Evolutionary conservation across 2,888 invertebrate genomes (phyloP).

Genomic region (Laspeyria flexula): DNA sequence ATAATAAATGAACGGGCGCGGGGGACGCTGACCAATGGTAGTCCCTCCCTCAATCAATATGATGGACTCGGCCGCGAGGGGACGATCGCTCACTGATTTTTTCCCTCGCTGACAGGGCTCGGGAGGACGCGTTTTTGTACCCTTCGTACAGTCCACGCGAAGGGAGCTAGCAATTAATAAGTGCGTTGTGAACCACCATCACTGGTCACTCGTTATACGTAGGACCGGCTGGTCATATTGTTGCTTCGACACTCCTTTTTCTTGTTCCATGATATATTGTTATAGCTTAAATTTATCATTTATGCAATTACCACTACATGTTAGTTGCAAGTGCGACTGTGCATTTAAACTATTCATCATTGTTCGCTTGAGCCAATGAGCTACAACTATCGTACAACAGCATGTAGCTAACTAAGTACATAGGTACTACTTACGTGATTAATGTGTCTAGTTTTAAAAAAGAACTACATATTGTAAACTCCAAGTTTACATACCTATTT

Average conservation of each 20-base stretch:
- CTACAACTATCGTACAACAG: too few species aligned
- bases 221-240: slow-evolving; percentile 33
- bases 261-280: slow-evolving; percentile 62
- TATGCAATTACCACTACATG: slow-evolving; percentile 5
- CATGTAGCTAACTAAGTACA: too few species aligned
- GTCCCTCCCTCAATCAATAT: slow-evolving; percentile 87
- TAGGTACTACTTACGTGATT: too few species aligned
- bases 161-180: slow-evolving; percentile 84
- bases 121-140: slow-evolving; percentile 84
- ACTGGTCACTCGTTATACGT: slow-evolving; percentile 32
- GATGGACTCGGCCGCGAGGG: slow-evolving; percentile 86
- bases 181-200: slow-evolving; percentile 61
- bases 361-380: too few species aligned
- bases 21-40: slow-evolving; percentile 85
- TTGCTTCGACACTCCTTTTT: slow-evolving; percentile 67
- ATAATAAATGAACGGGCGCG: slow-evolving; percentile 86
- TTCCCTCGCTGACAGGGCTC: slow-evolving; percentile 85
- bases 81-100: slow-evolving; percentile 87
- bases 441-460: too few species aligned
- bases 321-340: neutral
- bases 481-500: too few species aligned
- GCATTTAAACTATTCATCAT: neutral
- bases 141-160: slow-evolving; percentile 72
- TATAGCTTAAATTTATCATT: slow-evolving; percentile 39
- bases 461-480: too few species aligned